Evolutionary conservation across 2,797 vertebrate species (phyloP).

Genomic region (Hippocampus kuda): DNA sequence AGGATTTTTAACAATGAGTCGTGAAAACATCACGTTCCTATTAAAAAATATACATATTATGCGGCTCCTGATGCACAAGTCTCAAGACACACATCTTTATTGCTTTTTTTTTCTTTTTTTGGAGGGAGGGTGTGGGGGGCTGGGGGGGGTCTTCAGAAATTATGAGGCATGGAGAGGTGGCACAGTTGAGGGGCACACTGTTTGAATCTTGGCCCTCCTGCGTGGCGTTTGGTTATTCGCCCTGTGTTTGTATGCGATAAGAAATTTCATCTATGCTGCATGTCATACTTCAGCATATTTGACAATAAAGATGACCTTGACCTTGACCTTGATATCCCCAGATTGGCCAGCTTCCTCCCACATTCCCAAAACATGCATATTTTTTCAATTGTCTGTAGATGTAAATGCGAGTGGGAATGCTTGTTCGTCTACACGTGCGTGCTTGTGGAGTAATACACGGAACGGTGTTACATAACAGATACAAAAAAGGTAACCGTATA

Average conservation of each 20-base stretch:
- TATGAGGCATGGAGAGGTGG: background rate
- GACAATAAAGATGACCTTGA: too few species aligned
- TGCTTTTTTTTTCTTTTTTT: background rate
- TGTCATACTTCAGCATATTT: too few species aligned
- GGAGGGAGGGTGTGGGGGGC: background rate
- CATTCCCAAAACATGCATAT: background rate
- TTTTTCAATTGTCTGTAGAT: too few species aligned
- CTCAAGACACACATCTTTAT: background rate
- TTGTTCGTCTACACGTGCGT: too few species aligned
- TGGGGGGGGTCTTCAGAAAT: background rate
- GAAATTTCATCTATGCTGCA: too few species aligned
- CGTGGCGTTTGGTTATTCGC: background rate
- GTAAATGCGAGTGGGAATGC: too few species aligned
- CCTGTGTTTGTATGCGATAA: background rate
- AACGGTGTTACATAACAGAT: too few species aligned
- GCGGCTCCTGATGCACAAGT: background rate
- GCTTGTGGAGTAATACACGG: too few species aligned
- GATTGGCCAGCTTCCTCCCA: background rate
- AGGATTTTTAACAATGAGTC: constrained; percentile 8
- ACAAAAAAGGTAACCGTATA: too few species aligned
- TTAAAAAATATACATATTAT: background rate
- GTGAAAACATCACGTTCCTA: background rate
- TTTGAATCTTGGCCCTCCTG: background rate
- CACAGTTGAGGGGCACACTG: too few species aligned
- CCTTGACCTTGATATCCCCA: background rate